These are phyloP conservation scores for Incurvaria masculella DNA, from an alignment of 2,888 invertebrate species.

Conservation along the genomic window DNA sequence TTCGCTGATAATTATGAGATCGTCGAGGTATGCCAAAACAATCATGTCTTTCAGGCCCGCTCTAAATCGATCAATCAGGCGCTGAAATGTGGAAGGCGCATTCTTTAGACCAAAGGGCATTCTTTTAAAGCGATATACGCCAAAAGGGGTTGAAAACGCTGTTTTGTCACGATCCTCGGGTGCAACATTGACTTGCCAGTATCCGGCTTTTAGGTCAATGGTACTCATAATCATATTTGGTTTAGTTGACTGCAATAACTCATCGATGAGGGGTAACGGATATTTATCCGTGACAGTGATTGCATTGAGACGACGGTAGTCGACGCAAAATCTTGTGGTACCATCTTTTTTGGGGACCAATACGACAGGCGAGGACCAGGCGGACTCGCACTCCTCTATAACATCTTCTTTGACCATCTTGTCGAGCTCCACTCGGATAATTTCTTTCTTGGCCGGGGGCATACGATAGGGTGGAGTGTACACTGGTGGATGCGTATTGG, in stretches of 20 bases:
- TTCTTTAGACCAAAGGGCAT: constrained; percentile 23
- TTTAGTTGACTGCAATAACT: constrained; percentile 21
- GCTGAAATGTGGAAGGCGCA: constrained; percentile 20
- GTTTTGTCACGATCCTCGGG: constrained; percentile 19
- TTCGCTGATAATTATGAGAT: not conserved
- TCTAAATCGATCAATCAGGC: constrained; percentile 20
- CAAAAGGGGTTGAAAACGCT: constrained; percentile 20
- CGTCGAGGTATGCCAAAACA: constrained; percentile 13
- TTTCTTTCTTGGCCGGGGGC: too few relatives aligned
- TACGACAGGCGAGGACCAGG: constrained; percentile 23
- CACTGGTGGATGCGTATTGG: constrained; percentile 18
- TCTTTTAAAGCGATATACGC: constrained; percentile 17
- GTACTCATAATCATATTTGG: constrained; percentile 19
- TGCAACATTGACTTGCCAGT: constrained; percentile 23
- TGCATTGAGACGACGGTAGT: constrained; percentile 21
- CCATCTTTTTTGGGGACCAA: constrained; percentile 23
- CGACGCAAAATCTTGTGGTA: constrained; percentile 20
- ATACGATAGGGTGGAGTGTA: too few relatives aligned
- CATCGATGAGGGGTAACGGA: constrained; percentile 25
- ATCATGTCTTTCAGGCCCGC: constrained; percentile 11
- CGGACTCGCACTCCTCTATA: too few relatives aligned
- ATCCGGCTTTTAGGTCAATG: constrained; percentile 25
- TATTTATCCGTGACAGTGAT: constrained; percentile 14
- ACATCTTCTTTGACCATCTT: too few relatives aligned
- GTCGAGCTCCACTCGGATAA: too few relatives aligned